A percentile compares a stretch with the other conserved stretches of the same genome.
These are phyloP conservation scores for Glomeris marginata DNA, from an alignment of 2,888 invertebrate genomes.

Conservation along the genomic window DNA sequence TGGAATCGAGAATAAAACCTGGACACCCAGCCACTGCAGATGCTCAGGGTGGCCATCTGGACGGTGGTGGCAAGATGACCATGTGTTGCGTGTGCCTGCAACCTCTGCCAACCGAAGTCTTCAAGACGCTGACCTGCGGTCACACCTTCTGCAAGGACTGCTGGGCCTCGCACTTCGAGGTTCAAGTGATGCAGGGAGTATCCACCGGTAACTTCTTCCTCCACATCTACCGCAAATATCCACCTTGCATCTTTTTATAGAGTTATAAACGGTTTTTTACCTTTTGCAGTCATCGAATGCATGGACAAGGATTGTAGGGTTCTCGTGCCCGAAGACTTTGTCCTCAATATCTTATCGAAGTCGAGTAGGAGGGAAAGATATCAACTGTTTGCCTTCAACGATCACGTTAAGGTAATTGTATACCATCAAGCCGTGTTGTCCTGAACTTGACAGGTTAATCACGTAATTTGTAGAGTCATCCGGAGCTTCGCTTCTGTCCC, in stretches of 20 bases:
- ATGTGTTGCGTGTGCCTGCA: slow-evolving; percentile 66
- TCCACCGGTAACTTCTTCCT: slow-evolving; percentile 39
- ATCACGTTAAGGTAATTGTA: slow-evolving; percentile 58
- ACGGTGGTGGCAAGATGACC: slow-evolving; percentile 11
- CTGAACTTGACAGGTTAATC: too few relatives aligned
- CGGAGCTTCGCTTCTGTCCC: slow-evolving; percentile 63
- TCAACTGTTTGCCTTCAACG: slow-evolving; percentile 88
- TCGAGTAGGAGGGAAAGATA: slow-evolving; percentile 77
- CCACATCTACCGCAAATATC: too few relatives aligned
- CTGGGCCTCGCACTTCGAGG: slow-evolving; percentile 92
- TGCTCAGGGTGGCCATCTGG: slow-evolving; percentile 6
- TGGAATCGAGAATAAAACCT: slow-evolving; percentile 30
- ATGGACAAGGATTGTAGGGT: slow-evolving; percentile 93
- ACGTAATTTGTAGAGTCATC: too few relatives aligned
- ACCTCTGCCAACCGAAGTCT: slow-evolving; percentile 48
- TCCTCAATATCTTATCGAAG: slow-evolving; percentile 65
- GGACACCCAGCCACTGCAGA: slow-evolving; percentile 7
- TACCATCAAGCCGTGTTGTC: too few relatives aligned
- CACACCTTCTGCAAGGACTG: slow-evolving; percentile 93
- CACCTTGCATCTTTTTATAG: not conserved
- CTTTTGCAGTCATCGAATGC: slow-evolving; percentile 87
- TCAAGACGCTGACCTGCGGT: slow-evolving; percentile 68
- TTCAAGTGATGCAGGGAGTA: slow-evolving; percentile 78
- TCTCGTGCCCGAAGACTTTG: slow-evolving; percentile 91
- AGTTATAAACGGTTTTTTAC: not conserved